A percentile compares a stretch with the other conserved stretches of the same genome.
These are phyloP conservation scores for Bombyx huttoni DNA, from an alignment of 2,888 invertebrate genomes.

Conservation along the genomic window DNA sequence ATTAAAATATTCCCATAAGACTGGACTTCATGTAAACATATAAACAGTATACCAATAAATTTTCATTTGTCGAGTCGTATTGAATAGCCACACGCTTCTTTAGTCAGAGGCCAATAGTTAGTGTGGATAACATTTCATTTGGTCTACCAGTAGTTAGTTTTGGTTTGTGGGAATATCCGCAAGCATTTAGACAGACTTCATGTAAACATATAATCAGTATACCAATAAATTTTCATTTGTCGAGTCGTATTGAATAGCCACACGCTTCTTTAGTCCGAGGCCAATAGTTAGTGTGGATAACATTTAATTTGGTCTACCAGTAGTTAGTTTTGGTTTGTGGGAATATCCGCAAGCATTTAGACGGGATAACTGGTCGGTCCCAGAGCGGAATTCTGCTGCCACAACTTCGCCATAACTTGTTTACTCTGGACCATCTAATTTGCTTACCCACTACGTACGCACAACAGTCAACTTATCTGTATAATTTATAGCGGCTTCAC, in stretches of 20 bases:
- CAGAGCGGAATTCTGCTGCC: constrained; percentile 28
- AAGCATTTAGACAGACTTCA: constrained; percentile 20
- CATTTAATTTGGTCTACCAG: constrained; percentile 3
- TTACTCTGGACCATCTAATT: constrained; percentile 55
- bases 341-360: constrained; percentile 15
- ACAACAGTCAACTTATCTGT: constrained; percentile 45
- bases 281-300: background rate
- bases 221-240: background rate
- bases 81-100: background rate
- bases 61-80: background rate
- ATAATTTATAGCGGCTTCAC: constrained; percentile 40
- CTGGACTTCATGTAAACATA: background rate
- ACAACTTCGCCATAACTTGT: constrained; percentile 56
- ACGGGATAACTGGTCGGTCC: constrained; percentile 25
- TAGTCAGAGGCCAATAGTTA: background rate
- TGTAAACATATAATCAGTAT: background rate
- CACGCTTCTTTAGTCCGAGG: background rate
- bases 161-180: constrained; percentile 10
- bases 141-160: background rate
- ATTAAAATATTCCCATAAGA: background rate
- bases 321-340: constrained; percentile 9
- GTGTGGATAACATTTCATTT: constrained; percentile 3
- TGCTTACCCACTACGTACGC: constrained; percentile 44
- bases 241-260: background rate
- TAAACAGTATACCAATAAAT: background rate